Evolutionary conservation across 2,113 vertebrate genomes (phyloP), one percentile per base, ranked within the genome.

Genomic region (Centropus unirufus): DNA sequence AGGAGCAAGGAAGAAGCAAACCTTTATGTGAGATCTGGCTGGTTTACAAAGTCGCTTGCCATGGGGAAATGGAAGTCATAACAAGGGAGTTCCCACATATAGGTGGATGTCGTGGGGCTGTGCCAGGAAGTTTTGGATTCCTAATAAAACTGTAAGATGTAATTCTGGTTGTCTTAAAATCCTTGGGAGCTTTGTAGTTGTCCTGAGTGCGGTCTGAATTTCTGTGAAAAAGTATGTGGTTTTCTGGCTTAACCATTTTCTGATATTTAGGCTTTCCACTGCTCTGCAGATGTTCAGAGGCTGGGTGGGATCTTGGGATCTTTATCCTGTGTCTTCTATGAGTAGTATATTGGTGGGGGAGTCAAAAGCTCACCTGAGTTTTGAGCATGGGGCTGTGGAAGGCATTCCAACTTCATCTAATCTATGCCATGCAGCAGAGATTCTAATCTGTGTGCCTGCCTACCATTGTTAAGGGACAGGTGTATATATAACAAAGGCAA

Each of bases 81-180:
- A 89, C 80, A 81, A 89, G 90, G 89, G 95, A 94, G 93, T 96
- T 96, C 86, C 94, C 94, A 89, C 88, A 93, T 61, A 90, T 78
- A 75, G 76, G 51, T 97, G 80, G 61, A 74, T 90, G 54, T 72
- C 51, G 12, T 90, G 72, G 75, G 67, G 10, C 39, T 87, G 91
- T 91, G 87, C 90, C 90, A 92, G 94, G 87, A 94, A 83, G 90
- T 76, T 95, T 89, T 78, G 73, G 30, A 49, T 94, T 95, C 95
- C 83, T 87, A 79, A 69, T 76, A 42, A 96, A 92, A 87, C 55
- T 32, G 14, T 57, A 22, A 88, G 62, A 59, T 3, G 47, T 74
- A 88, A 76, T 92, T 84, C 63, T 74, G 13, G 15, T 89, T 88
- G 82, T 70, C 6, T 78, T 92, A 52, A 83, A 93, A 55, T 83